A percentile compares a stretch with the other conserved stretches of the same genome.
Evolutionary conservation across 2,797 vertebrate genomes (phyloP).

Genomic region (Crossoptilon crossoptilon): DNA sequence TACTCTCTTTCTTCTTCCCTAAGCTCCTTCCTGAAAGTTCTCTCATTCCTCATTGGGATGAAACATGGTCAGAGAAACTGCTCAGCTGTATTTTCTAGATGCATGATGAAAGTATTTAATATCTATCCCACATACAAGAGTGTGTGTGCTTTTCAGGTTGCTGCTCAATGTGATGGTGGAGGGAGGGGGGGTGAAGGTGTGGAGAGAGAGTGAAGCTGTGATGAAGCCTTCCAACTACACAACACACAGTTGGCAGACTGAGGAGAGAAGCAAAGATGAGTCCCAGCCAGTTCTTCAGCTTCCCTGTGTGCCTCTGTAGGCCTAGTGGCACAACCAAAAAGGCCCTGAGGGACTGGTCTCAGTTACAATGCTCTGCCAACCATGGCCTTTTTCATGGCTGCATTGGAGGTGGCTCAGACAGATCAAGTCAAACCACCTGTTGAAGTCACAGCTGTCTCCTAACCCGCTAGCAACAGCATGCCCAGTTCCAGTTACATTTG

Average conservation of each 20-base stretch:
- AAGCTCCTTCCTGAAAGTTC: not conserved
- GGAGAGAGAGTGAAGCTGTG: not conserved
- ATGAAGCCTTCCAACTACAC: not conserved
- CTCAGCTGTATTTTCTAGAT: not conserved
- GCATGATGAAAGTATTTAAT: not conserved
- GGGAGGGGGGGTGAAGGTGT: too few relatives aligned
- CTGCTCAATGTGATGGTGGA: not conserved
- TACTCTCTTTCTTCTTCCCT: not conserved
- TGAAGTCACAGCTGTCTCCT: not conserved
- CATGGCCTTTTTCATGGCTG: not conserved
- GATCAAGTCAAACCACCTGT: not conserved
- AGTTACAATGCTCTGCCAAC: not conserved
- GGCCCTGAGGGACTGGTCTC: not conserved
- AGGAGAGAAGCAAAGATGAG: not conserved
- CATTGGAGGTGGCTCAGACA: not conserved
- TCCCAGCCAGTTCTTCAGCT: not conserved
- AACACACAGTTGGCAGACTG: rapidly evolving
- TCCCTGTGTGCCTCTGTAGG: not conserved
- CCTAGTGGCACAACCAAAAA: not conserved
- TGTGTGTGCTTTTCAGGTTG: not conserved
- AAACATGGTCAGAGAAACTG: not conserved
- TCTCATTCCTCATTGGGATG: not conserved
- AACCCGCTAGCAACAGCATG: not conserved
- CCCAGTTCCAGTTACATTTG: rapidly evolving
- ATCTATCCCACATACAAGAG: not conserved